phyloP scores from a whole-genome alignment of 2,888 invertebrate species.

The Andrena fulva region DNA sequence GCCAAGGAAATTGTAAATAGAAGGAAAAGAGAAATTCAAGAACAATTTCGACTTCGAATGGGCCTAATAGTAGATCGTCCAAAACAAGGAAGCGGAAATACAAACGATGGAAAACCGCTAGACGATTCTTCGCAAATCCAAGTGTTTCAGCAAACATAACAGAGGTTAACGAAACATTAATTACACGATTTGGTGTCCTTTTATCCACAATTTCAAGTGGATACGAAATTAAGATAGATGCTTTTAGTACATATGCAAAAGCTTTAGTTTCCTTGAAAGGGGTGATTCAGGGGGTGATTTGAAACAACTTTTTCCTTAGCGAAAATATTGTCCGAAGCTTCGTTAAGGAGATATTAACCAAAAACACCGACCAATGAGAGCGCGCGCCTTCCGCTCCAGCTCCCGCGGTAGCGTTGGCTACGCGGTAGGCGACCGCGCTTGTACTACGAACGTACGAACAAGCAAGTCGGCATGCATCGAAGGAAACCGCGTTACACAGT shows the following conservation, averaged over 20 bases:
- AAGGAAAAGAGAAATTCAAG: constrained; percentile 55
- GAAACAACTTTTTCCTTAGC: no score
- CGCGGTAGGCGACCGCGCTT: no score
- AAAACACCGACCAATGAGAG: no score
- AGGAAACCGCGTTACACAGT: no score
- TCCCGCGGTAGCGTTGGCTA: no score
- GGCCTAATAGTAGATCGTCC: not conserved
- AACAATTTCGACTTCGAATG: not conserved
- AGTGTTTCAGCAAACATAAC: not conserved
- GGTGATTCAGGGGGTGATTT: no score
- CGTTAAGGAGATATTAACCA: no score
- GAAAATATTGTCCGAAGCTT: no score
- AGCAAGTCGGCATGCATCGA: no score
- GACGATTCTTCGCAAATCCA: constrained; percentile 14
- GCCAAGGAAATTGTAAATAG: not conserved
- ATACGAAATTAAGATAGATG: not conserved
- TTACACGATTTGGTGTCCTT: constrained; percentile 78
- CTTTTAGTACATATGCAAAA: not conserved
- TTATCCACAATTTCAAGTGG: not conserved
- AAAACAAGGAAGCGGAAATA: constrained; percentile 15
- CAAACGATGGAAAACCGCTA: constrained; percentile 14
- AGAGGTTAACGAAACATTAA: not conserved
- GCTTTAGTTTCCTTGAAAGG: no score
- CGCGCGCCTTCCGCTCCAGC: no score
- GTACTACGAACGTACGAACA: no score